phyloP scores from a whole-genome alignment of 1,140 invertebrate species.

The Platyura marginata region DNA sequence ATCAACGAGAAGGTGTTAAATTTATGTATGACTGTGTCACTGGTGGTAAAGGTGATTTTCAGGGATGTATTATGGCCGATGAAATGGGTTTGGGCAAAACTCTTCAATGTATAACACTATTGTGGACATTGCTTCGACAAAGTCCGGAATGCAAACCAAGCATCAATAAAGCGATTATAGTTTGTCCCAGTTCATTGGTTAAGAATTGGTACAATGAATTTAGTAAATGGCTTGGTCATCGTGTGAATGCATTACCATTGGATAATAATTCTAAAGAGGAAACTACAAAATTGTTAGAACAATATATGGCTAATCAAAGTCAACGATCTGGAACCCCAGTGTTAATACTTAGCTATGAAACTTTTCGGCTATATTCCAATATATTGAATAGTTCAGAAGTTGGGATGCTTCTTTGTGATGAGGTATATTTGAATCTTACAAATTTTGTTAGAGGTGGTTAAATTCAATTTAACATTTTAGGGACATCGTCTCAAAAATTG shows the following conservation, averaged over 20 bases:
- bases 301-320: conserved; percentile 45
- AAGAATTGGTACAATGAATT: conserved; percentile 99
- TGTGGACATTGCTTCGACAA: conserved; percentile 88
- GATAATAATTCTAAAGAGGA: conserved; percentile 81
- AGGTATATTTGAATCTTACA: conserved; percentile 37
- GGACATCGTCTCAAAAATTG: conserved; percentile 94
- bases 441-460: conserved; percentile 5
- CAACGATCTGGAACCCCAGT: conserved; percentile 66
- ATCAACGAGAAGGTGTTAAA: conserved; percentile 97
- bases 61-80: conserved; percentile 97
- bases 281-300: conserved; percentile 65
- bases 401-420: conserved; percentile 93
- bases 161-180: conserved; percentile 85
- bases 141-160: conserved; percentile 66
- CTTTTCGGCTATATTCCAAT: conserved; percentile 81
- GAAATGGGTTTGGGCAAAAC: conserved; percentile 97
- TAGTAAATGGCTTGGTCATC: conserved; percentile 80
- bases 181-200: conserved; percentile 91
- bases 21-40: conserved; percentile 99
- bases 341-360: conserved; percentile 97
- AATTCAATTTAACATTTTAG: conserved; percentile 17
- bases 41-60: conserved; percentile 58
- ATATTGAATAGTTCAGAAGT: conserved; percentile 82
- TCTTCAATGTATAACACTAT: conserved; percentile 89
- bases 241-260: conserved; percentile 72